A percentile compares a stretch with the other conserved stretches of the same genome.
Conservation (phyloP, 2,888 invertebrate species). For the Hylaea fasciaria region DNA sequence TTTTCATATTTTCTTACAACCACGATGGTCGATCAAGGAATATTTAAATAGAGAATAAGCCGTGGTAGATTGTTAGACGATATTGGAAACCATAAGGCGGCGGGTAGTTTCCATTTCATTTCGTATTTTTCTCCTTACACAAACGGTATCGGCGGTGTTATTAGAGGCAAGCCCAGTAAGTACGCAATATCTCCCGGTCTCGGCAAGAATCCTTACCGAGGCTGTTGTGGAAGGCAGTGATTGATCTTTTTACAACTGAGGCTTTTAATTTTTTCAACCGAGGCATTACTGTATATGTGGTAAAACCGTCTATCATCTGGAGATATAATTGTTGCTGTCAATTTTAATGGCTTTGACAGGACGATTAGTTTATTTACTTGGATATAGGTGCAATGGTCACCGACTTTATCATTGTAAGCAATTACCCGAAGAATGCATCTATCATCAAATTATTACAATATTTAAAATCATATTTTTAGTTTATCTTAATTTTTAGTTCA, state of each 20-base stretch:
- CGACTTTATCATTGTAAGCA: too few species aligned
- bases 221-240: slow-evolving; percentile 39
- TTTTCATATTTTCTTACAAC: slow-evolving; percentile 11
- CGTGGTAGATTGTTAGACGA: slow-evolving; percentile 60
- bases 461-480: too few species aligned
- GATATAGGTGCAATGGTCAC: too few species aligned
- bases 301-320: too few species aligned
- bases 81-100: slow-evolving; percentile 75
- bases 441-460: too few species aligned
- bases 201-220: slow-evolving; percentile 69
- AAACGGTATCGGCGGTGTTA: slow-evolving; percentile 79
- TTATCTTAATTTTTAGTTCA: too few species aligned
- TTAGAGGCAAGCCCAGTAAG: slow-evolving; percentile 81
- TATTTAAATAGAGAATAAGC: slow-evolving; percentile 54
- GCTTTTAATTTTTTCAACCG: too few species aligned
- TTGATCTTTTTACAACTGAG: not conserved
- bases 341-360: too few species aligned
- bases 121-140: slow-evolving; percentile 77
- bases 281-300: too few species aligned
- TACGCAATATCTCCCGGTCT: slow-evolving; percentile 79
- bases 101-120: slow-evolving; percentile 76
- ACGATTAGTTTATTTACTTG: too few species aligned
- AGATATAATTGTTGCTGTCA: too few species aligned
- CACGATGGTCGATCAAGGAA: slow-evolving; percentile 4
- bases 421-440: too few species aligned